phyloP scores from a whole-genome alignment of 2,797 vertebrate species.

The Nyctibius grandis region DNA sequence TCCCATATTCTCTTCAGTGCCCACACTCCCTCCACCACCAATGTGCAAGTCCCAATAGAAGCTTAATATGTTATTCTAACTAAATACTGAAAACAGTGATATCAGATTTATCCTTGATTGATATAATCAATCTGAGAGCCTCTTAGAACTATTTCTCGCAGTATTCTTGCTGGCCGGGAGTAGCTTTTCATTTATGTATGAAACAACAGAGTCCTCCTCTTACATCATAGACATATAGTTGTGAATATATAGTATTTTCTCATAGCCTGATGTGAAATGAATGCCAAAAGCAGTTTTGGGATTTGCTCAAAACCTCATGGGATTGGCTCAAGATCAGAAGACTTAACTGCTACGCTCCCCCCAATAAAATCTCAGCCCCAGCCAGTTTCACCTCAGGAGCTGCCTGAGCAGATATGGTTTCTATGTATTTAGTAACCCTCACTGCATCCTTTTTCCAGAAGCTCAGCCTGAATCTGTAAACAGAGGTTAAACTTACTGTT shows the following conservation, averaged over 20 bases:
- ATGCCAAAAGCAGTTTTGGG: not conserved
- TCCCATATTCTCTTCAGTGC: not conserved
- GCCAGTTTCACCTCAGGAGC: not conserved
- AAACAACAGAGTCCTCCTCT: not conserved
- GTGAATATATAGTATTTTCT: not conserved
- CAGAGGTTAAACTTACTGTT: not conserved
- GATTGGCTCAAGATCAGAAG: not conserved
- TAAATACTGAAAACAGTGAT: not conserved
- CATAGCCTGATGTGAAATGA: not conserved
- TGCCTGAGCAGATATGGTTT: not conserved
- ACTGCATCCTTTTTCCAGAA: not conserved
- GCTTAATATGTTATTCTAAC: not conserved
- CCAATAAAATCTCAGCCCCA: not conserved
- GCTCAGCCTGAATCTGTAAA: not conserved
- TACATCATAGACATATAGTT: not conserved
- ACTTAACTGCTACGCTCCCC: not conserved
- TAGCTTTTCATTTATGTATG: not conserved
- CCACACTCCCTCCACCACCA: not conserved
- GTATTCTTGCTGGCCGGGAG: not conserved
- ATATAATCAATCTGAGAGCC: not conserved
- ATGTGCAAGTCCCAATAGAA: not conserved
- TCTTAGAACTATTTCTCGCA: not conserved
- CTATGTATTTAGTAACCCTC: not conserved
- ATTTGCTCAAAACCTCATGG: not conserved
- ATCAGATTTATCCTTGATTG: not conserved